Percentiles rank a stretch among this genome's conserved stretches.
These are phyloP conservation scores for Heterodera carotae DNA, from an alignment of 1,140 invertebrate species.

Conservation along the genomic window DNA sequence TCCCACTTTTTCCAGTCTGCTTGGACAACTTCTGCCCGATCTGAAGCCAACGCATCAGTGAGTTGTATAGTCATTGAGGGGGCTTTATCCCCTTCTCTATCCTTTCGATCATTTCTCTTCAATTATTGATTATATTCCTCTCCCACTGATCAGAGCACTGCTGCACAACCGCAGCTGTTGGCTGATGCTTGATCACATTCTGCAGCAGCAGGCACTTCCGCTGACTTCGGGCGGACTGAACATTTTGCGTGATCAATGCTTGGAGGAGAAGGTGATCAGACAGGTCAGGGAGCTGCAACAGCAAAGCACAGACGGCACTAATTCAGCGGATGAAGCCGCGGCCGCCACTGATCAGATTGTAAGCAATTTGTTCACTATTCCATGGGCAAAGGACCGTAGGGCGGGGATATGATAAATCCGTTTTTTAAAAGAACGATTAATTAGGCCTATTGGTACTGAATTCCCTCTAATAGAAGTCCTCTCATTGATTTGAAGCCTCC, in stretches of 20 bases:
- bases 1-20: constrained; percentile 14
- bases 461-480: too few species aligned
- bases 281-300: not conserved
- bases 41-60: constrained; percentile 46
- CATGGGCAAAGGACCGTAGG: too few species aligned
- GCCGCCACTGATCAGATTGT: too few species aligned
- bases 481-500: too few species aligned
- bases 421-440: too few species aligned
- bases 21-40: constrained; percentile 47
- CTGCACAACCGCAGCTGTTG: constrained; percentile 45
- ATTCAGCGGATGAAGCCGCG: too few species aligned
- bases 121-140: not conserved
- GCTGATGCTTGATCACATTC: constrained; percentile 47
- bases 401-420: too few species aligned
- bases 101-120: too few species aligned
- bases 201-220: constrained; percentile 46
- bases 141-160: constrained; percentile 24
- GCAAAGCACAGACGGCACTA: too few species aligned
- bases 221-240: constrained; percentile 44
- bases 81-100: too few species aligned
- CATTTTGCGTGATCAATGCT: constrained; percentile 41
- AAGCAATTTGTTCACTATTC: too few species aligned
- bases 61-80: not conserved
- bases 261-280: constrained; percentile 32
- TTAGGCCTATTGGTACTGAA: too few species aligned